Evolutionary conservation across 2,113 vertebrate genomes (phyloP).

Genomic region (Aldabrachelys gigantea): DNA sequence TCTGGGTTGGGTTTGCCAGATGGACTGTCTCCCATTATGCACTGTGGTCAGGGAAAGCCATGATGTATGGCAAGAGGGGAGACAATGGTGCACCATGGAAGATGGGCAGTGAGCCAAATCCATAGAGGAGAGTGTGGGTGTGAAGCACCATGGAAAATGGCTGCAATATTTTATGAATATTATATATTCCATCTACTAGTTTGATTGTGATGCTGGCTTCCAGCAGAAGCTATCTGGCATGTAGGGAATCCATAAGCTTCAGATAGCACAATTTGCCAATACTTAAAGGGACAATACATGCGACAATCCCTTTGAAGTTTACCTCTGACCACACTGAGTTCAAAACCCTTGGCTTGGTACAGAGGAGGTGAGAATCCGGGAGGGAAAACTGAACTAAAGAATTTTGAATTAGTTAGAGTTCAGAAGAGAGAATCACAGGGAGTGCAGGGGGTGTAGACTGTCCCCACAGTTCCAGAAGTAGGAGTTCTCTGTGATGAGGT

Average conservation of each 20-base stretch:
- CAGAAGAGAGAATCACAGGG: background rate
- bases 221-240: background rate
- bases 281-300: background rate
- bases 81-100: background rate
- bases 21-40: background rate
- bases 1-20: background rate
- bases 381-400: background rate
- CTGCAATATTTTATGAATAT: background rate
- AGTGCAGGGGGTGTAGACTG: background rate
- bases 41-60: background rate
- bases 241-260: background rate
- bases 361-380: background rate
- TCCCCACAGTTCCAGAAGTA: background rate
- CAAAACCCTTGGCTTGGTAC: background rate
- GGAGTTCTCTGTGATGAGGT: background rate
- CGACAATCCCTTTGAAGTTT: background rate
- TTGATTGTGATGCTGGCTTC: background rate
- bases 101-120: background rate
- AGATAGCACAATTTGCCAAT: background rate
- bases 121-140: background rate
- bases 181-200: background rate
- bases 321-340: background rate
- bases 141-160: background rate
- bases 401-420: background rate
- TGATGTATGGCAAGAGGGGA: background rate